Evolutionary conservation across 2,888 invertebrate species (phyloP).

Genomic region (Drosophila niveifrons): DNA sequence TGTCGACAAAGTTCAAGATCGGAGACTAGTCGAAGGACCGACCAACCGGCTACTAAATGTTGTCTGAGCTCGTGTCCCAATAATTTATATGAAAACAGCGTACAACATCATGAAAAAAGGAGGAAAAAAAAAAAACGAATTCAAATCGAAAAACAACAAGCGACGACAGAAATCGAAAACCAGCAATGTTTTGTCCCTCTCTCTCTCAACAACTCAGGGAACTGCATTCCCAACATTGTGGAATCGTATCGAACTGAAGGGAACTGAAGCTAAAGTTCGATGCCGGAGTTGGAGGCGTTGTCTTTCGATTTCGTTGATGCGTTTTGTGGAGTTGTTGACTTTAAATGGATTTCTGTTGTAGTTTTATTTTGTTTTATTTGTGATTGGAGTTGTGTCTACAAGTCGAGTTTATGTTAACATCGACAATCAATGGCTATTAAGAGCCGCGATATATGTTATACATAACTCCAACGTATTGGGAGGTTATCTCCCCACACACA

Average conservation of each 20-base stretch:
- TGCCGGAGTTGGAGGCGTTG: conserved; percentile 49
- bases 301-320: conserved; percentile 55
- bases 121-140: conserved; percentile 16
- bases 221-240: conserved; percentile 31
- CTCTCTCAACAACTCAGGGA: conserved; percentile 8
- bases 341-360: conserved; percentile 80
- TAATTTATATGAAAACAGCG: conserved; percentile 66
- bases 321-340: conserved; percentile 40
- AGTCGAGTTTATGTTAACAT: conserved; percentile 77
- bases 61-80: conserved; percentile 69
- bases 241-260: no score
- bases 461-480: conserved; percentile 56
- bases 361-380: conserved; percentile 38
- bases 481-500: conserved; percentile 39
- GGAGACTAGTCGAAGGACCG: conserved; percentile 28
- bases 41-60: conserved; percentile 35
- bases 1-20: conserved; percentile 49
- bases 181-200: background rate
- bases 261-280: background rate
- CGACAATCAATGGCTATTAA: conserved; percentile 80
- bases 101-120: background rate
- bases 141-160: conserved; percentile 17
- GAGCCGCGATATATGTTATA: conserved; percentile 65
- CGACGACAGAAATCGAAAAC: conserved; percentile 38
- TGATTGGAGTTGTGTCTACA: conserved; percentile 67